These are phyloP conservation scores for Petrolisthes manimaculis DNA, from an alignment of 2,888 invertebrate species.

Conservation along the genomic window DNA sequence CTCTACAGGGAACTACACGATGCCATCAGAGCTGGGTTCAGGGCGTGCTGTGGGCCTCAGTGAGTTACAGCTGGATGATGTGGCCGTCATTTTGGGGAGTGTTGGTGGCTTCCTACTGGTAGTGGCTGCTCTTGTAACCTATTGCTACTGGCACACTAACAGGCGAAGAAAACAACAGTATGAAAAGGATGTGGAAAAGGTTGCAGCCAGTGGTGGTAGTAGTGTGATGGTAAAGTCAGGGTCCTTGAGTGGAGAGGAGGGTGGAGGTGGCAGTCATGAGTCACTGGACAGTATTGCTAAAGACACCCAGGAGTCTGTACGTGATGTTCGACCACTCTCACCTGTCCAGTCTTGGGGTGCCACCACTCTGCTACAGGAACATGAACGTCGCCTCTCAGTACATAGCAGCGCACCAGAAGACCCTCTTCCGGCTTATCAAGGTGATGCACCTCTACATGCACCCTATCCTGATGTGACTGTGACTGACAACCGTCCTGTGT, in stretches of 20 bases:
- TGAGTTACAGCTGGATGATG: constrained; percentile 55
- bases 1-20: constrained; percentile 57
- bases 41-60: constrained; percentile 51
- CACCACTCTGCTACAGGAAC: constrained; percentile 63
- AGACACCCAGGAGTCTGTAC: constrained; percentile 41
- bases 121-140: constrained; percentile 49
- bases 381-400: constrained; percentile 59
- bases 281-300: constrained; percentile 62
- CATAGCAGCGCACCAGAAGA: constrained; percentile 46
- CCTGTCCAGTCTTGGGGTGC: constrained; percentile 66
- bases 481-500: constrained; percentile 54
- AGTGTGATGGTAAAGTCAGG: constrained; percentile 57
- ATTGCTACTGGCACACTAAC: constrained; percentile 54
- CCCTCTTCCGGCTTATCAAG: constrained; percentile 43
- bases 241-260: constrained; percentile 41
- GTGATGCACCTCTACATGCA: constrained; percentile 45
- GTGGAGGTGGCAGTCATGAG: constrained; percentile 54
- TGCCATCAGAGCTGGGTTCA: constrained; percentile 61
- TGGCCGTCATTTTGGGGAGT: constrained; percentile 50
- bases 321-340: constrained; percentile 53
- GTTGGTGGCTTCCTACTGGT: constrained; percentile 54
- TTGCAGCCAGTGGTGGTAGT: constrained; percentile 22
- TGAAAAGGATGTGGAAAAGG: constrained; percentile 55
- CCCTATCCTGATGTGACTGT: constrained; percentile 64
- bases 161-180: constrained; percentile 45